Evolutionary conservation across 2,888 invertebrate species (phyloP), one percentile per base, ranked within the genome.

Genomic region (Arrhopalites spinosus): DNA sequence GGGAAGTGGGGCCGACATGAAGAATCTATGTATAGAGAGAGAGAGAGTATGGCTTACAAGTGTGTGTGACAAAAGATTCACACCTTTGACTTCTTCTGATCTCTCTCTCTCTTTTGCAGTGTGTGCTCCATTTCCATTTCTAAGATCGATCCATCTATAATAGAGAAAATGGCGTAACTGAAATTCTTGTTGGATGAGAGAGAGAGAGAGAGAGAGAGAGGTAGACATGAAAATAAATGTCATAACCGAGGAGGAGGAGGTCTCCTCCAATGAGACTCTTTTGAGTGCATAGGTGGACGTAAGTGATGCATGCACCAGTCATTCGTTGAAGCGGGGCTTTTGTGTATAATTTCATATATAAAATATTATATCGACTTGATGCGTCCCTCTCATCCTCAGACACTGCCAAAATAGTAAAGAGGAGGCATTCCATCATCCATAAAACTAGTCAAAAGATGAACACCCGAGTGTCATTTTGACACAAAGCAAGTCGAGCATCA

Each of bases 391-490:
- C 11, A 11, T 11, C 36, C 11, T 11, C 36, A 36, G n/a, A n/a
- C n/a, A n/a, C n/a, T n/a, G n/a, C n/a, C n/a, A n/a, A n/a, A n/a
- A n/a, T n/a, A n/a, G n/a, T 69, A 69, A 50, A 69, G 69, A 69
- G 69, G 53, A 53, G 68, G 47, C 69, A 69, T 69, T 69, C 69
- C 69, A 69, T 69, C 69, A 69, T 69, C 69, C 69, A 69, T 69
- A 69, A 50, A 69, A n/a, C n/a, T n/a, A n/a, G 69, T 69, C 29
- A 69, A 69, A 50, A 69, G 69, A 69, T 69, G 69, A 69, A 69
- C 69, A 69, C 69, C n/a, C 53, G 69, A 69, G 69, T 69, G 69
- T 69, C 69, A 69, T 69, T 69, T 69, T 69, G 69, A 69, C 69
- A 69, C 69, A 69, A 69, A 47, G 53, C 50, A 53, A 45, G 25